These are phyloP conservation scores for Cyprinodon tularosa DNA, from an alignment of 2,113 vertebrate genomes.

Conservation along the genomic window DNA sequence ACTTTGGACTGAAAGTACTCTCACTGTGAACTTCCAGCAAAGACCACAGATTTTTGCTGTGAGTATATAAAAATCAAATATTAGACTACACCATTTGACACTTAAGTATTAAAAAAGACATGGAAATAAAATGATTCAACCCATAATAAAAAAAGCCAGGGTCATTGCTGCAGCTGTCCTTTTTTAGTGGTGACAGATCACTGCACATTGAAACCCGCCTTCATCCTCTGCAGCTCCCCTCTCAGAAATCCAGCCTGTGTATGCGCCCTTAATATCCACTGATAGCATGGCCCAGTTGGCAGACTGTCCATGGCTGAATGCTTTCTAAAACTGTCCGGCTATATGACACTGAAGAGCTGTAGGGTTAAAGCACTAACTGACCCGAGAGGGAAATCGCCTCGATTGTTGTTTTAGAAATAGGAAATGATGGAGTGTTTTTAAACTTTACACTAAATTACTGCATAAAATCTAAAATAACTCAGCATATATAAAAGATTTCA, in stretches of 20 bases:
- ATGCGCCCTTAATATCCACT: constrained; percentile 36
- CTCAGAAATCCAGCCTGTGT: constrained; percentile 35
- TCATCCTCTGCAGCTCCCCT: constrained; percentile 51
- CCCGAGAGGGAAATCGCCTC: constrained; percentile 11
- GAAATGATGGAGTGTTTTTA: neutral
- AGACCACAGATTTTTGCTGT: constrained; percentile 68
- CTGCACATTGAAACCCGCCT: constrained; percentile 54
- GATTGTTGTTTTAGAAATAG: constrained; percentile 21
- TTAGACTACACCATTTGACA: constrained; percentile 8
- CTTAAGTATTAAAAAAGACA: neutral
- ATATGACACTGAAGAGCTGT: constrained; percentile 36
- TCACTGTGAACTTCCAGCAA: constrained; percentile 60
- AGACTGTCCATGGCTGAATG: constrained; percentile 36
- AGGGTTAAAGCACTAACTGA: constrained; percentile 26
- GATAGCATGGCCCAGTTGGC: constrained; percentile 41
- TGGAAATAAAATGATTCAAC: constrained; percentile 30
- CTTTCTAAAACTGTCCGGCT: constrained; percentile 35
- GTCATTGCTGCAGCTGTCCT: constrained; percentile 54
- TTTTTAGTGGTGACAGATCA: constrained; percentile 57
- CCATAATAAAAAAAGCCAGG: constrained; percentile 37
- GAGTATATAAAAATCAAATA: constrained; percentile 47
- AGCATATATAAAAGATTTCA: neutral
- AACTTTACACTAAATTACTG: neutral
- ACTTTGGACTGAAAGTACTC: constrained; percentile 41
- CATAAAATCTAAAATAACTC: neutral